Evolutionary conservation across 2,797 vertebrate genomes (phyloP).

Genomic region (Danio choprae): DNA sequence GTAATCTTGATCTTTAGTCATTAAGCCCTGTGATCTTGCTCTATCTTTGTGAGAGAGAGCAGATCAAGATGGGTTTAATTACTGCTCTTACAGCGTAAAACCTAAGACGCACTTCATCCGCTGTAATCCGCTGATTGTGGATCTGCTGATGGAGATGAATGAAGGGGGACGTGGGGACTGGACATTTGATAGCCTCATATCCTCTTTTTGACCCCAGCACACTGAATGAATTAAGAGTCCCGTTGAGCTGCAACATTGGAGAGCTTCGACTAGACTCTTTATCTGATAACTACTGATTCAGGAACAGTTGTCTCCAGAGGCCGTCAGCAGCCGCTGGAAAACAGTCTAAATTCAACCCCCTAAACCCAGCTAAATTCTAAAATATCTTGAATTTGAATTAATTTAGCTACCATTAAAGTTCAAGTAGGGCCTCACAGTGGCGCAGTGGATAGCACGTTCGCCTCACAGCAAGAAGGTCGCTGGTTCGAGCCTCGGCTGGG

Average conservation of each 20-base stretch:
- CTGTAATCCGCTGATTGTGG: conserved; percentile 24
- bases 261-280: conserved; percentile 48
- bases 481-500: too few species aligned
- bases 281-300: conserved; percentile 48
- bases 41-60: background rate
- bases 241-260: conserved; percentile 7
- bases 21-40: conserved; percentile 13
- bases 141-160: conserved; percentile 21
- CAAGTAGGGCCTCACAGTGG: too few species aligned
- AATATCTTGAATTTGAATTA: too few species aligned
- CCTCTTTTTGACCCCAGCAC: conserved; percentile 37
- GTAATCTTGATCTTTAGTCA: background rate
- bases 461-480: too few species aligned
- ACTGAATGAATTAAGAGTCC: conserved; percentile 54
- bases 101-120: conserved; percentile 30
- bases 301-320: conserved; percentile 23
- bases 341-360: too few species aligned
- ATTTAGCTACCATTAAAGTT: too few species aligned
- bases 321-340: conserved; percentile 48
- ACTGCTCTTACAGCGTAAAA: conserved; percentile 28
- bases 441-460: too few species aligned
- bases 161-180: conserved; percentile 7
- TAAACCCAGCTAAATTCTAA: background rate
- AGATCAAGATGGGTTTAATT: conserved; percentile 12
- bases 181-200: conserved; percentile 45